Evolutionary conservation across 2,113 vertebrate genomes (phyloP), one percentile per base, ranked within the genome.

Genomic region (Melanerpes aurifrons): DNA sequence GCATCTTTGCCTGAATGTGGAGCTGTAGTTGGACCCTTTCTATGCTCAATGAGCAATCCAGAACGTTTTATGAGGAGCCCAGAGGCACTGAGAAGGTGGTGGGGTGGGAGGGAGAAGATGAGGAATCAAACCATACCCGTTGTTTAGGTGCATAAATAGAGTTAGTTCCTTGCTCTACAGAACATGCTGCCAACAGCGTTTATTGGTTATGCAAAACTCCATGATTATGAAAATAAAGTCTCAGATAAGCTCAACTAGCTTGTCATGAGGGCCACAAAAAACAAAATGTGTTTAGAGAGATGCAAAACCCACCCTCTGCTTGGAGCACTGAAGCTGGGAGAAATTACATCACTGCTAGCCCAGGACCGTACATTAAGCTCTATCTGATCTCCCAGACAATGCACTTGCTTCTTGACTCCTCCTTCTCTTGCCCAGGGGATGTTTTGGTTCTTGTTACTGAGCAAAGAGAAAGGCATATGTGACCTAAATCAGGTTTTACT

Each of bases 401-500:
- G 80, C 75, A 64, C 40, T 3, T 3, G 32, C 24, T 83, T 31
- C 85, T 79, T 15, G 28, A 66, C 87, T 91, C 94, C 86, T 95
- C 91, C 93, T 93, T 61, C 86, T 85, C 72, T 94, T 89, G 93
- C 94, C 92, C 87, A 87, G 40, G 59, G 93, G 85, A 67, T 95
- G 78, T 95, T 94, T 96, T 87, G 82, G 31, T 80, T 94, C 40
- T n/a, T 3, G 0, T 21, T 91, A 78, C 35, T 80, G 86, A 82
- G 94, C 64, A 83, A 87, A 93, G 76, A 91, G 95, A 94, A 94
- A 94, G 62, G 84, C 92, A 84, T 92, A 95, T 95, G 95, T 97
- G 96, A 97, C 96, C 92, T 90, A 95, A 88, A 94, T 97, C 96
- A 97, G 89, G 95, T 96, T 96, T 88, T 89, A 62, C 94, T 93